Evolutionary conservation across 2,113 vertebrate species (phyloP), one percentile per base, ranked within the genome.

Genomic region (Tragelaphus imberbis): DNA sequence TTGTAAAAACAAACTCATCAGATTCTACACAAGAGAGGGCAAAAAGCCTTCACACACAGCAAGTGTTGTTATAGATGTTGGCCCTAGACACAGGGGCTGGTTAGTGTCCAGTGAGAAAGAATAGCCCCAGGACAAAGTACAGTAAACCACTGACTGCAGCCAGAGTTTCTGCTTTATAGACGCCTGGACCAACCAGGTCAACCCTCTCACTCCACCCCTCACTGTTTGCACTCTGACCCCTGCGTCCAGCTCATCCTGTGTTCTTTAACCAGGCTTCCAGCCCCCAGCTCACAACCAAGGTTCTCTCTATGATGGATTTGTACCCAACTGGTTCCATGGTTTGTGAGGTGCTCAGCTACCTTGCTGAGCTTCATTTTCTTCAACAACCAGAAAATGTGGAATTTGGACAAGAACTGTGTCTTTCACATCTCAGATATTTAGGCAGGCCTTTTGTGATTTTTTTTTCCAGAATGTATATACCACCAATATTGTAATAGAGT

Each of bases 91-190:
- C 6, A 27, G 55, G 80, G 77, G 61, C 27, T 30, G 11, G 3
- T 8, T 23, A 2, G 0, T 6, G 30, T 13, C 15, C 17, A 2
- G 10, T 17, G 17, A 3, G 36, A 19, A 23, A n/a, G 19, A 7
- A 23, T 1, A 28, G 59, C 21, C 4, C 1, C 3, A 1, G 79
- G n/a, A 9, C 23, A 53, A 36, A 12, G 53, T 3, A 10, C 4
- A 0, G 12, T 2, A 19, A 49, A 30, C 14, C 56, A 14, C 0
- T 0, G 10, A 6, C 5, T 5, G 2, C 11, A 27, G 47, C 21
- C 59, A 3, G 12, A 44, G 49, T 11, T 0, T 0, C 7, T 0
- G 56, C 81, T 5, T 14, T 8, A 3, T 1, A 7, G 6, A 21
- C 2, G 13, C 27, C 65, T 14, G 10, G 80, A 40, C n/a, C 61